phyloP scores from a whole-genome alignment of 2,797 vertebrate species.

The Platalea minor region DNA sequence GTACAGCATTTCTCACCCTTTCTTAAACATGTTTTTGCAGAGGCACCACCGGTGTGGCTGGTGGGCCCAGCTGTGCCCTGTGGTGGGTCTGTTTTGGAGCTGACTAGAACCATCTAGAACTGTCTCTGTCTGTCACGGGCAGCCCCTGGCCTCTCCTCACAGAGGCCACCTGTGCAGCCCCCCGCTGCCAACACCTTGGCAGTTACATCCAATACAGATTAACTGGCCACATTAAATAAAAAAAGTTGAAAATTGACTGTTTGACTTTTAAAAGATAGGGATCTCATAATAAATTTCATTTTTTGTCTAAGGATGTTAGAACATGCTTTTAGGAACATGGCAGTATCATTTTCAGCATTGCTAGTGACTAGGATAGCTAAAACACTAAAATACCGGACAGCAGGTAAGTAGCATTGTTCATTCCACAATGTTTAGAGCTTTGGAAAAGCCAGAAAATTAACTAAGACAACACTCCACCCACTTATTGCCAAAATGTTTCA shows the following conservation, averaged over 20 bases:
- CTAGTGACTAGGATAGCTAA: neutral
- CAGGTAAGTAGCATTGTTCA: neutral
- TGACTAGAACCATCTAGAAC: neutral
- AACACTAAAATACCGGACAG: neutral
- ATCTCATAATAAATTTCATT: neutral
- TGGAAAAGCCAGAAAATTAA: neutral
- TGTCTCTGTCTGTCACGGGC: fast-evolving
- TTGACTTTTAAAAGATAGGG: neutral
- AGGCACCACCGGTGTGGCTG: neutral
- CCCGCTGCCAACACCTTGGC: neutral
- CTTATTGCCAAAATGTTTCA: neutral
- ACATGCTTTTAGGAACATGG: neutral
- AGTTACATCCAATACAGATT: neutral
- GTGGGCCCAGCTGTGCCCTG: neutral
- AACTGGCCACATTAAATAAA: neutral
- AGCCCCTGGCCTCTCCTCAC: neutral
- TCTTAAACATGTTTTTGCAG: neutral
- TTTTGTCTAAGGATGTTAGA: neutral
- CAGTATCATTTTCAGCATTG: neutral
- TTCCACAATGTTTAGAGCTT: neutral
- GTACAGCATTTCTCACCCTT: neutral
- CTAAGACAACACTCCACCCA: fast-evolving
- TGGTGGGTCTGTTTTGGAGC: neutral
- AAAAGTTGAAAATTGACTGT: neutral
- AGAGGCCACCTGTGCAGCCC: fast-evolving